Evolutionary conservation across 2,888 invertebrate genomes (phyloP), one percentile per base, ranked within the genome.

Genomic region (Polymixis lichenea): DNA sequence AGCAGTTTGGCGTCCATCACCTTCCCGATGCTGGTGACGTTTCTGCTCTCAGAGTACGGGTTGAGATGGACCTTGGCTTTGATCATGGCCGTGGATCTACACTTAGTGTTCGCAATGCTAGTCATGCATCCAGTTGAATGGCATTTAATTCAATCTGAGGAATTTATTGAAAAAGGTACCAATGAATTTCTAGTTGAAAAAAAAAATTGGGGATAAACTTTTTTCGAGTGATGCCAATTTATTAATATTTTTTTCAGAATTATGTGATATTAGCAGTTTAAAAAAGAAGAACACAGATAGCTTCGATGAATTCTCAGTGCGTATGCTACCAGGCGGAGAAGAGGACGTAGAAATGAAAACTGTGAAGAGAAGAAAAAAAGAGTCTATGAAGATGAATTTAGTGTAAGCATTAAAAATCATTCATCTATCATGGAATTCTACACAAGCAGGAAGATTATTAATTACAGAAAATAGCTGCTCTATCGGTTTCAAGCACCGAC

Each of bases 51-150:
- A 0, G 93, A 94, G 81, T 98, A 98, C 82, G 98, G 98, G 5
- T 98, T 98, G 89, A 94, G 98, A 80, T 98, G 98, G 91, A 97
- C 98, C 22, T 94, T 98, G 6, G 97, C 97, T 13, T 91, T 98
- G 53, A 94, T 98, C 22, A 97, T 97, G 80, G 98, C 97, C 0
- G 90, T 98, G 53, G 97, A 98, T 88, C 92, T 98, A 22, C 97
- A 98, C 89, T 95, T 97, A 28, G 93, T 98, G 38, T 96, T 97
- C 51, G 98, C 98, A 1, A 98, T 98, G 97, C 88, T 97, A 64
- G 94, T 98, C 60, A 97, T 98, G 97, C 98, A 98, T 87, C 98
- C 98, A 1, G 97, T 98, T 0, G 97, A 98, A 90, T 97, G 98
- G 98, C 98, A 98, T 89, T 94, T 97, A 95, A 94, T 95, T 8